phyloP scores from a whole-genome alignment of 2,797 vertebrate species.

The Cottoperca gobio region DNA sequence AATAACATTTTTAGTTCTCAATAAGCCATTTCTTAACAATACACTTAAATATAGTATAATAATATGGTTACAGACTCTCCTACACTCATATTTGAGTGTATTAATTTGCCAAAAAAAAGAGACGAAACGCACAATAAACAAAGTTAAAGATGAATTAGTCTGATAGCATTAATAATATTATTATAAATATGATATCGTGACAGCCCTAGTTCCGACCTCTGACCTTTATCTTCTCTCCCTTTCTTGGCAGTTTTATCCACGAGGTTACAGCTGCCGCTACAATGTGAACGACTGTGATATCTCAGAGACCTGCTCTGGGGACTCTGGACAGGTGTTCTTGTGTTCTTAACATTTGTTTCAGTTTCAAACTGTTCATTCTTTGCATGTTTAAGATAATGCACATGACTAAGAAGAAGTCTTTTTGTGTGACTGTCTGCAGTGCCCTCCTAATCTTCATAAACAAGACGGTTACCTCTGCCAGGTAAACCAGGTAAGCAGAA shows the following conservation, averaged over 20 bases:
- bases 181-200: too few relatives aligned
- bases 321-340: slow-evolving; percentile 94
- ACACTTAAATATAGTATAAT: too few relatives aligned
- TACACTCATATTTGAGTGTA: too few relatives aligned
- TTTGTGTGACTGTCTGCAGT: slow-evolving; percentile 84
- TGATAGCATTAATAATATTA: too few relatives aligned
- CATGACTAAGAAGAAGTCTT: slow-evolving; percentile 32
- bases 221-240: slow-evolving; percentile 35
- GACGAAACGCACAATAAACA: too few relatives aligned
- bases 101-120: too few relatives aligned
- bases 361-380: background rate
- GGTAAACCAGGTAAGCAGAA: slow-evolving; percentile 90
- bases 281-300: slow-evolving; percentile 98
- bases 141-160: too few relatives aligned
- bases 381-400: background rate
- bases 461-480: slow-evolving; percentile 96
- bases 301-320: slow-evolving; percentile 95
- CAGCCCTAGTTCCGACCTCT: background rate
- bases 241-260: slow-evolving; percentile 90
- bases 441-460: slow-evolving; percentile 97
- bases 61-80: too few relatives aligned
- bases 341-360: background rate
- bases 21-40: too few relatives aligned
- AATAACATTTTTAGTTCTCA: too few relatives aligned
- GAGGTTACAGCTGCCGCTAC: slow-evolving; percentile 93